Evolutionary conservation across 2,113 vertebrate species (phyloP), one percentile per base, ranked within the genome.

Genomic region (Albula glossodonta): DNA sequence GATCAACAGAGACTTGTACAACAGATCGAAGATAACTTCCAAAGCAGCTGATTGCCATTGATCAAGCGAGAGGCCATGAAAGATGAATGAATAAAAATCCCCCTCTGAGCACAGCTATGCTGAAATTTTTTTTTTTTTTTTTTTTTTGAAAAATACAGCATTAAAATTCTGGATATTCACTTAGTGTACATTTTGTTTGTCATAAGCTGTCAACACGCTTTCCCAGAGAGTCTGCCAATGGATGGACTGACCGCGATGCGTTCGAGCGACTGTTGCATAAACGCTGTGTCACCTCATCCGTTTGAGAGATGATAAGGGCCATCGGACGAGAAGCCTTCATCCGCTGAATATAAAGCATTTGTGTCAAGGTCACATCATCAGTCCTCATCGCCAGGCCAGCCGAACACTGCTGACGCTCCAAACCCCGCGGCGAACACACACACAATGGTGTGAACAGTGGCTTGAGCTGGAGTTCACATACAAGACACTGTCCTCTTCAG

Each of bases 31-130:
- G 63, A 50, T 51, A 84, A 84, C 41, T 84, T 70, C 49, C 31
- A 70, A 12, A 84, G 83, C 49, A 60, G 19, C 63, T 84, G 83
- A 84, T 84, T 84, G 10, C 83, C 83, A 84, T 74, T 84, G 83
- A 83, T 63, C 19, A 74, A 31, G 57, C 5, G 0, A n/a, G 48
- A 22, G n/a, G 63, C 8, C 22, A 51, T 50, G 60, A 60, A 25
- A 70, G 10, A 74, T 50, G 51, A 51, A 70, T 74, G 15, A 74
- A 74, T 60, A 60, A 70, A 84, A 51, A 51, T 31, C 22, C 70
- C 8, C 70, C n/a, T 74, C 22, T 31, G n/a, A 22, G 31, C 70
- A 12, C 31, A 51, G 17, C 48, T 51, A 9, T 51, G 9, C 15
- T 22, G 50, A 9, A 2, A 51, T 4, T 15, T 19, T 3, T 1